Base-by-base conservation (phyloP, 2,888 invertebrate species). In the Dyspetes luteomarginatus region DNA sequence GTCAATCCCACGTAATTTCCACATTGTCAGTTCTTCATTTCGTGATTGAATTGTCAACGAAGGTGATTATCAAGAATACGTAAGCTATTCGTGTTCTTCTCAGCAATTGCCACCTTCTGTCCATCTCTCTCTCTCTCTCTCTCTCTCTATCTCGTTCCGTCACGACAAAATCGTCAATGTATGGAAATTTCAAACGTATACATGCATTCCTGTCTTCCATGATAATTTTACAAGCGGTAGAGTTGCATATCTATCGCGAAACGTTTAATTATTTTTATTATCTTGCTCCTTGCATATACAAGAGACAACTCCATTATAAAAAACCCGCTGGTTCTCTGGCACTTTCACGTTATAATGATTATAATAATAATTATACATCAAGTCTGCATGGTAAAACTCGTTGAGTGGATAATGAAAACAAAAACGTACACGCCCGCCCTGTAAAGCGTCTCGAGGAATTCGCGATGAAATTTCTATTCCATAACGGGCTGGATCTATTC, bases 401-500 rank as follows among this genome's bases (percentile, higher is more conserved):
- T 30, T 43, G 45, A 17, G 64, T 50, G 28, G 48, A 41, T 64
- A 58, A 64, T 69, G 48, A 69, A 67, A 69, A 75, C 52, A 80
- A 80, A 80, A 80, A 80, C 56, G 50, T 52, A 75, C 36, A 28
- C 48, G 41, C 12, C 60, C n/a, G 55, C 48, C 45, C 45, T n/a
- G 60, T 55, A 71, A 75, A 65, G 28, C 41, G 19, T 50, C 52
- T 30, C 26, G 56, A 45, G 75, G 79, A 79, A 80, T 80, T 76
- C 68, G 71, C 79, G 50, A 43, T 65, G 79, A 52, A 76, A 76
- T 76, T 80, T 80, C 64, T 71, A 60, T 76, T 76, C 80, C 80
- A 58, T 76, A 80, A 80, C 80, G 80, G 80, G 28, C 41, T 48
- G 62, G 19, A 17, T 28, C n/a, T 22, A 19, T 17, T 41, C 17